phyloP scores from a whole-genome alignment of 2,888 invertebrate genomes.

The Cepaea hortensis region DNA sequence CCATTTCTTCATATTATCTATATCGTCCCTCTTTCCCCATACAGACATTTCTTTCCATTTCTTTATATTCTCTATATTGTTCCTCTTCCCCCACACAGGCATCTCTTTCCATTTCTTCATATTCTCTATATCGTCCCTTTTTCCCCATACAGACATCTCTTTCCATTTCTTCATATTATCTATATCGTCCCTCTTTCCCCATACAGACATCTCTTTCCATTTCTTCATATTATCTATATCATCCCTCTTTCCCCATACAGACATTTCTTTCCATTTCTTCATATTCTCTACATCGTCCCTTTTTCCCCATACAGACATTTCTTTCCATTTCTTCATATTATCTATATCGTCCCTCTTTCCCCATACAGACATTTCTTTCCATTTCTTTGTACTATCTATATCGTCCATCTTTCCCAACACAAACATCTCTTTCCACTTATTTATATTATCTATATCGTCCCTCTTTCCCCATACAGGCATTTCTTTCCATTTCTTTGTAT shows the following conservation, averaged over 20 bases:
- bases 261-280: slow-evolving; percentile 15
- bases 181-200: slow-evolving; percentile 21
- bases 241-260: slow-evolving; percentile 33
- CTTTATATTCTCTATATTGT: background rate
- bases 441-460: background rate
- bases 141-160: slow-evolving; percentile 29
- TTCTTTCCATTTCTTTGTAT: slow-evolving; percentile 8
- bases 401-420: background rate
- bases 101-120: slow-evolving; percentile 24
- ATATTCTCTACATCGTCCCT: background rate
- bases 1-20: background rate
- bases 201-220: slow-evolving; percentile 24
- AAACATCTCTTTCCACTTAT: background rate
- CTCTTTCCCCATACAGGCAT: background rate
- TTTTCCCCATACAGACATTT: slow-evolving; percentile 27
- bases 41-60: slow-evolving; percentile 5
- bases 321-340: background rate
- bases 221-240: background rate
- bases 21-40: slow-evolving; percentile 1
- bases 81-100: slow-evolving; percentile 26
- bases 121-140: background rate
- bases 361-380: slow-evolving; percentile 36
- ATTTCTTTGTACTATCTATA: background rate
- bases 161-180: background rate
- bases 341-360: slow-evolving; percentile 21